Conservation (phyloP, 1,140 invertebrate species). For the Aphelenchoides avenae region DNA sequence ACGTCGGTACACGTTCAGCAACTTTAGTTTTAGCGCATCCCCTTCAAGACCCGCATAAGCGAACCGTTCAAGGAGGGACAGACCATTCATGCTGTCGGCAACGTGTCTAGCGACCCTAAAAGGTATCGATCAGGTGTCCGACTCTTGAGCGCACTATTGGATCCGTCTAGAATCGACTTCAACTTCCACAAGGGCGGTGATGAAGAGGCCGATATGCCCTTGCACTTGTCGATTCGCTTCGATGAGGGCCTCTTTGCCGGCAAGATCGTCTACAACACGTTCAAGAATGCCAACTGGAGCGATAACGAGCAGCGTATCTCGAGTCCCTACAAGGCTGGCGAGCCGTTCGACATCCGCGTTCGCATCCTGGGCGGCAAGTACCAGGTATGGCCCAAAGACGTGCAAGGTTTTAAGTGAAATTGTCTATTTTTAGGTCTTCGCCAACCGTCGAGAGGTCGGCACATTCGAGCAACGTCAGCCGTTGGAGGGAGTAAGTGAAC, state of each 20-base stretch:
- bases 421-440: constrained; percentile 45
- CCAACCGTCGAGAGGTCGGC: constrained; percentile 52
- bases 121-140: constrained; percentile 19
- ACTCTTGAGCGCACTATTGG: too few relatives aligned
- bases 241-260: constrained; percentile 55
- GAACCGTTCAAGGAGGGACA: constrained; percentile 57
- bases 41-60: constrained; percentile 58
- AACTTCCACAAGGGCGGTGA: constrained; percentile 57
- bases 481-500: constrained; percentile 52
- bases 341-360: constrained; percentile 55
- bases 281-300: constrained; percentile 55
- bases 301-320: constrained; percentile 50
- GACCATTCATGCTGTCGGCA: constrained; percentile 56
- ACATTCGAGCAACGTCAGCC: constrained; percentile 49
- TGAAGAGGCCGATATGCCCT: constrained; percentile 53
- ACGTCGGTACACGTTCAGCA: too few relatives aligned
- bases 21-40: constrained; percentile 30
- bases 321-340: constrained; percentile 54
- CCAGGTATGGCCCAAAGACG: constrained; percentile 29
- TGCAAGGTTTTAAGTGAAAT: neutral
- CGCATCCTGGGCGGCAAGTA: constrained; percentile 54
- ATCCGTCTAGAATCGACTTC: constrained; percentile 48
- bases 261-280: constrained; percentile 58
- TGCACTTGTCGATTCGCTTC: constrained; percentile 57
- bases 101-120: constrained; percentile 44